Evolutionary conservation across 2,797 vertebrate species (phyloP), one percentile per base, ranked within the genome.

Genomic region (Liparis tanakae): DNA sequence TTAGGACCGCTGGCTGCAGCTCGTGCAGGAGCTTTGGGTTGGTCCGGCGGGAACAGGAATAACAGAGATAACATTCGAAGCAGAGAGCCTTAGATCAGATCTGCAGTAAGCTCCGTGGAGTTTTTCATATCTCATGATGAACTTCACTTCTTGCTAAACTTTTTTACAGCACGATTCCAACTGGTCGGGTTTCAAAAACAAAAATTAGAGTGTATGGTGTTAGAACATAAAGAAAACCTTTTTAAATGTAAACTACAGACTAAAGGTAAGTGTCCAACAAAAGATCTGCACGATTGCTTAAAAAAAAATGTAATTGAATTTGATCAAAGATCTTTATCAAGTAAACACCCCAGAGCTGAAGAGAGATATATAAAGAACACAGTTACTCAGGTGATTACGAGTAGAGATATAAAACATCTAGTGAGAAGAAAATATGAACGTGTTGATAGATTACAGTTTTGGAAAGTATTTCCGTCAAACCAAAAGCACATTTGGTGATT

Each of bases 1-100:
- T 82, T 66, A 61, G 53, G 62, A 76, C 69, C 85, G 63, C 39
- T 41, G 39, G 62, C 68, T 63, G 10, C 53, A 46, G 55, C 58
- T 73, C 54, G 43, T 60, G 36, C 30, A 17, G 12, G 0, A n/a
- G 33, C 9, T 13, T 50, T 50, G 22, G 46, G 0, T 67, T 53
- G 20, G 59, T 57, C 13, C 34, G 22, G 58, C 13, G 68, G 6
- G 3, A 46, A 36, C 36, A 22, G 46, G 39, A 62, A 20, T 46
- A 4, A 9, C 14, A 20, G 1, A 36, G 12, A 1, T 14, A 34
- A 36, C 39, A 37, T 53, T 48, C 18, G 5, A 1, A 46, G 67
- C 64, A 50, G 12, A 56, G 6, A 30, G 5, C 13, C 37, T 6
- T 39, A 58, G 33, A 54, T 56, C 30, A 5, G 33, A 56, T 56